These are phyloP conservation scores for Allobates femoralis DNA, from an alignment of 2,797 vertebrate genomes.

Conservation along the genomic window DNA sequence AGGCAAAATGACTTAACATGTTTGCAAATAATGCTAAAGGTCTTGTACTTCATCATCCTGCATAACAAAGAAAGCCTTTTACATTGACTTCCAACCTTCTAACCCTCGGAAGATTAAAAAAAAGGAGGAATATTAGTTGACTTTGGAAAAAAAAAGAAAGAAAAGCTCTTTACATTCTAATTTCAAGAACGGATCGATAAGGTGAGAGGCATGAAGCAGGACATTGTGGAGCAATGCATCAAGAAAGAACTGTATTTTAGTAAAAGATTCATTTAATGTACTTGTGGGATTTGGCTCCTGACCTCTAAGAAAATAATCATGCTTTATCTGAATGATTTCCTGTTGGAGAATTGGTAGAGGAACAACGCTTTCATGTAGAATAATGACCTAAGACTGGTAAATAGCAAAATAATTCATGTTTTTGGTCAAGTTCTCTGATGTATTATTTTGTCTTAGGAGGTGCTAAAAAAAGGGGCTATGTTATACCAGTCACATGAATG, in stretches of 20 bases:
- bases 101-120: conserved; percentile 10
- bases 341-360: not conserved
- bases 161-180: conserved; percentile 28
- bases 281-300: conserved; percentile 11
- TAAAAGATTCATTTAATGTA: conserved; percentile 30
- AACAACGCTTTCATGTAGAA: not conserved
- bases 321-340: not conserved
- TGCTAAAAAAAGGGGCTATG: too few species aligned
- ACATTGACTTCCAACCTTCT: conserved; percentile 5
- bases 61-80: not conserved
- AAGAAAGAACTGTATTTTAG: not conserved
- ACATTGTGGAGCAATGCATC: not conserved
- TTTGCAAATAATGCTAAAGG: not conserved
- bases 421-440: too few species aligned
- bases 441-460: too few species aligned
- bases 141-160: not conserved
- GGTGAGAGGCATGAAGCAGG: conserved; percentile 13
- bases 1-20: not conserved
- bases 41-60: not conserved
- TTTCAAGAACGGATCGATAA: conserved; percentile 27
- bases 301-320: conserved; percentile 15
- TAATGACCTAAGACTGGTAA: not conserved
- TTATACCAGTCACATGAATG: too few species aligned
- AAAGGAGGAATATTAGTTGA: not conserved
- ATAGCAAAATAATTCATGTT: not conserved